These are phyloP conservation scores for Aegithalos caudatus DNA, from an alignment of 2,113 vertebrate genomes.

Conservation along the genomic window DNA sequence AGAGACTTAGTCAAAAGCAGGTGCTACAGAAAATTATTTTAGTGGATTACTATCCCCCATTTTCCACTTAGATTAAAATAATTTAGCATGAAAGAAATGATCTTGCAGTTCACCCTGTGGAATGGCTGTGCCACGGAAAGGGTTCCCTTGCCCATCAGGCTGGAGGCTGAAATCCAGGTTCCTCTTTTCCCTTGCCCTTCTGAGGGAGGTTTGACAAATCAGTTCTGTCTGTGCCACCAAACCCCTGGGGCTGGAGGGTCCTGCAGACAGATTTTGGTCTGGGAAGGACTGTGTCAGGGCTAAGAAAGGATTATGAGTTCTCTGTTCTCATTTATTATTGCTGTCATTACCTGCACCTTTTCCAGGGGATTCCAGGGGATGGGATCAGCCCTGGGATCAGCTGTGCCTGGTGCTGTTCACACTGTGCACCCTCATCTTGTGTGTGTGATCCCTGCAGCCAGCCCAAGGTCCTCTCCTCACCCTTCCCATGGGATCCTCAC, in stretches of 20 bases:
- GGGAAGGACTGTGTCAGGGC: rapidly evolving
- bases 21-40: constrained; percentile 32
- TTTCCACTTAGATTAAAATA: constrained; percentile 7
- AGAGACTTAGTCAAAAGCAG: not conserved
- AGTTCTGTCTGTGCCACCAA: not conserved
- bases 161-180: not conserved
- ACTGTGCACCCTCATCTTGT: rapidly evolving
- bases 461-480: not conserved
- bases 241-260: not conserved
- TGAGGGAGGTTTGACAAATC: not conserved
- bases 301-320: not conserved
- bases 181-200: not conserved
- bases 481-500: no score
- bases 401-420: not conserved
- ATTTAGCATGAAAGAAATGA: not conserved
- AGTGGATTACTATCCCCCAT: not conserved
- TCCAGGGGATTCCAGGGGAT: not conserved
- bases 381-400: not conserved
- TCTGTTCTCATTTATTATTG: no score
- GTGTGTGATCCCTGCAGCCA: not conserved
- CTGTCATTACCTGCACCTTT: not conserved
- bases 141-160: not conserved
- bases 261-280: not conserved
- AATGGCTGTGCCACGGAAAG: not conserved
- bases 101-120: not conserved